Evolutionary conservation across 2,113 vertebrate species (phyloP).

Genomic region (Tricholaema leucomelas): DNA sequence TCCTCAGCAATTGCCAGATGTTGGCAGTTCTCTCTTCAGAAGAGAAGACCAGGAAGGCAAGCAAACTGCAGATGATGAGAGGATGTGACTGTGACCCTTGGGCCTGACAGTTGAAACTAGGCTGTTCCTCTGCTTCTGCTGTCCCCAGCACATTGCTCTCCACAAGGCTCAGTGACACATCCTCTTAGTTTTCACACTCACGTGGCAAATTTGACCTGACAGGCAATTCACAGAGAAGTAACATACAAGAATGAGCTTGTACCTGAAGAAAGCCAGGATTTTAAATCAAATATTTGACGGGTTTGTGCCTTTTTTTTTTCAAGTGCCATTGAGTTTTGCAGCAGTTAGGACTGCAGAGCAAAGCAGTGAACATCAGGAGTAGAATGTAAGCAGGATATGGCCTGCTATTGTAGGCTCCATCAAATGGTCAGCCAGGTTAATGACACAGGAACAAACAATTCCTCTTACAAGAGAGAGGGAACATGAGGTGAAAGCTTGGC

Average conservation of each 20-base stretch:
- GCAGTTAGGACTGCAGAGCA: background rate
- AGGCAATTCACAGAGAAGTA: background rate
- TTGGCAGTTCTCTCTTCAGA: background rate
- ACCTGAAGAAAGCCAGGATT: background rate
- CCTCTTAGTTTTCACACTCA: background rate
- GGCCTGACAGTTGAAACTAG: background rate
- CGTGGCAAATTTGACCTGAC: background rate
- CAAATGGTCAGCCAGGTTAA: background rate
- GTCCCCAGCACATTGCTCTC: background rate
- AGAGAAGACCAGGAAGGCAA: background rate
- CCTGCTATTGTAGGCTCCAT: background rate
- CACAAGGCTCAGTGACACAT: background rate
- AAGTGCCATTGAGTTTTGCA: background rate
- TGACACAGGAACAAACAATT: background rate
- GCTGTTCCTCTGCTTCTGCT: background rate
- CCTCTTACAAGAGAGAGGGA: background rate
- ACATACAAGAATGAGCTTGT: background rate
- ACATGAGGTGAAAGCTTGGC: background rate
- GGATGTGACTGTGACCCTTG: conserved; percentile 17
- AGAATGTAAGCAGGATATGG: background rate
- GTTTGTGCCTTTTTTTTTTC: background rate
- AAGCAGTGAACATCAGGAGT: background rate
- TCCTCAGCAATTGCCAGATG: conserved; percentile 5
- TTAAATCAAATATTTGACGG: background rate
- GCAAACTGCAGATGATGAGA: background rate